phyloP scores from a whole-genome alignment of 2,888 invertebrate species.

The Hypsopygia costalis region DNA sequence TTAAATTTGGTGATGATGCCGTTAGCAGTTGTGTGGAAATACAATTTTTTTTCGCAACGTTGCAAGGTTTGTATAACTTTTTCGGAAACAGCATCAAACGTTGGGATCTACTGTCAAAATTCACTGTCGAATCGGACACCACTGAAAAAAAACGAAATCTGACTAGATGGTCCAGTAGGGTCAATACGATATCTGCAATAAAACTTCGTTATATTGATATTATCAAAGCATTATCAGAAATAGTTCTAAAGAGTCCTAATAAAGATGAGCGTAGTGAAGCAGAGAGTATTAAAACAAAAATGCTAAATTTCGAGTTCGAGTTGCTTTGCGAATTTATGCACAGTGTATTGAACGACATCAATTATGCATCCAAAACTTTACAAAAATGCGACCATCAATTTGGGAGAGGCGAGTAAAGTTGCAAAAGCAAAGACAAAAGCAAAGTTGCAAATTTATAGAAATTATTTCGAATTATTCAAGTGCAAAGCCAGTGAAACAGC shows the following conservation, averaged over 20 bases:
- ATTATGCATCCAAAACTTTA: conserved; percentile 17
- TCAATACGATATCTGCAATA: conserved; percentile 11
- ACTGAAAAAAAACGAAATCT: conserved; percentile 11
- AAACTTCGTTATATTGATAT: conserved; percentile 6
- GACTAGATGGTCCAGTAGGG: conserved; percentile 16
- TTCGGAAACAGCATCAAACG: conserved; percentile 15
- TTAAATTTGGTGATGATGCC: conserved; percentile 17
- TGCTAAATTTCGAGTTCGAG: conserved; percentile 17
- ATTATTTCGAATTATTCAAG: conserved; percentile 23
- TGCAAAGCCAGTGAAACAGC: conserved; percentile 27
- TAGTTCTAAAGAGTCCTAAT: conserved; percentile 17
- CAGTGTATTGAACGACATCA: conserved; percentile 18
- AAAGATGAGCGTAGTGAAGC: conserved; percentile 21
- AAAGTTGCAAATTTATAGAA: conserved; percentile 26
- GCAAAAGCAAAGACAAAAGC: conserved; percentile 24
- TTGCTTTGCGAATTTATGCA: conserved; percentile 19
- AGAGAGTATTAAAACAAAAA: conserved; percentile 17
- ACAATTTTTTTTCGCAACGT: conserved; percentile 16
- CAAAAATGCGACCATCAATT: conserved; percentile 18
- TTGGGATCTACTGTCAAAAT: conserved; percentile 9
- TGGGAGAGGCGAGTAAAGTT: conserved; percentile 17
- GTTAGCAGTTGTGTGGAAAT: conserved; percentile 14
- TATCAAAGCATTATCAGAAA: conserved; percentile 17
- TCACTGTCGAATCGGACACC: neutral
- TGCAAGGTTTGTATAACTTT: conserved; percentile 15